These are phyloP conservation scores for Pungitius pungitius DNA, from an alignment of 2,113 vertebrate genomes.

Conservation along the genomic window DNA sequence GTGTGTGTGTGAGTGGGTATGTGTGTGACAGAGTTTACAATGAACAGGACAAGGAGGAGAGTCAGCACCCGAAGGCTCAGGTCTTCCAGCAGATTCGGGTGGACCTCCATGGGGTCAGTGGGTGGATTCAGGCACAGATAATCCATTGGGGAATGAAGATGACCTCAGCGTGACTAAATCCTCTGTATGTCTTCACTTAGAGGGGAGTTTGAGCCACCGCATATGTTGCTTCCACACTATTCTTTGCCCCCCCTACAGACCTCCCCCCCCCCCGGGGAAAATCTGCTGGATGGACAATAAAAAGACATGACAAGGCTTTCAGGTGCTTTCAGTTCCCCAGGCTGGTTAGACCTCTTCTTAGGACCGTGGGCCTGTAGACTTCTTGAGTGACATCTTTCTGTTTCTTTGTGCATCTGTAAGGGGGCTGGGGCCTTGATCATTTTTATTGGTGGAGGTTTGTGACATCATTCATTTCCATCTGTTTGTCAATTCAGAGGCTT, in stretches of 20 bases:
- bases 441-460: too few species aligned
- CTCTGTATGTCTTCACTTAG: slow-evolving; percentile 50
- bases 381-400: too few species aligned
- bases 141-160: slow-evolving; percentile 50
- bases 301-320: too few species aligned
- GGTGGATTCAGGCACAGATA: slow-evolving; percentile 44
- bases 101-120: slow-evolving; percentile 6
- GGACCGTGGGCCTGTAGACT: too few species aligned
- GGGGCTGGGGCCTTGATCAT: too few species aligned
- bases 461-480: too few species aligned
- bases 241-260: neutral
- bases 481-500: too few species aligned
- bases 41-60: neutral
- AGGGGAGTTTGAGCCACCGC: slow-evolving; percentile 27
- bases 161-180: slow-evolving; percentile 59
- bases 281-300: neutral
- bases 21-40: neutral
- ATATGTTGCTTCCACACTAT: slow-evolving; percentile 35
- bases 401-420: too few species aligned
- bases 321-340: too few species aligned
- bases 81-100: neutral
- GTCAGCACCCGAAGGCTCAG: neutral
- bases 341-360: too few species aligned
- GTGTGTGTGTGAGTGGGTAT: too few species aligned
- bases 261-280: neutral